Percentiles rank a stretch among this genome's conserved stretches.
phyloP scores from a whole-genome alignment of 92 coral and sea anemone species.

The Pocillopora meandrina region DNA sequence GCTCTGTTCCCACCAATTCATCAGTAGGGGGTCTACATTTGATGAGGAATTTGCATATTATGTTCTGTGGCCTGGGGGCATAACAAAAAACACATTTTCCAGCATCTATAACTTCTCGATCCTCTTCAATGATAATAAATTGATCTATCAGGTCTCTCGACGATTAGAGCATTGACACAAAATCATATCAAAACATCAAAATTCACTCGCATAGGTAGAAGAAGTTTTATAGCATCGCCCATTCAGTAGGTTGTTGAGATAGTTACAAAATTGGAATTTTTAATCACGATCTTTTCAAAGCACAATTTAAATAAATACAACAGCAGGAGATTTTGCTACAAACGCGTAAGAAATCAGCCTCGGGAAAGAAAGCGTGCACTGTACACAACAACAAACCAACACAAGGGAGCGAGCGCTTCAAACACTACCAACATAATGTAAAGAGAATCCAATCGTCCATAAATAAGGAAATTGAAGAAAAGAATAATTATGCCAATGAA shows the following conservation, averaged over 20 bases:
- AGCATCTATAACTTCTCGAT: slow-evolving; percentile 12
- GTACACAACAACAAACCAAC: neutral
- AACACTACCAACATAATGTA: neutral
- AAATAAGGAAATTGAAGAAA: slow-evolving; percentile 27
- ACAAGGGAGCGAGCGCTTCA: neutral
- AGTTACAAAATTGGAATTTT: slow-evolving; percentile 29
- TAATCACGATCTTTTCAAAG: slow-evolving; percentile 18
- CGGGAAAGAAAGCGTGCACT: neutral
- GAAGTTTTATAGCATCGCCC: neutral
- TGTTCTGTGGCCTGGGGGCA: slow-evolving; percentile 44
- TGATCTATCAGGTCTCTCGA: slow-evolving; percentile 1
- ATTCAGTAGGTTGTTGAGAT: neutral
- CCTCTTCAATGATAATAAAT: slow-evolving; percentile 25
- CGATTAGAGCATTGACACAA: slow-evolving; percentile 10
- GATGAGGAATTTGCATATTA: slow-evolving; percentile 33
- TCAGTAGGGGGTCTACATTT: slow-evolving; percentile 35
- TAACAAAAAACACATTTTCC: slow-evolving; percentile 34
- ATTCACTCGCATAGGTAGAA: too few relatives aligned
- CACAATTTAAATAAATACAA: slow-evolving; percentile 31
- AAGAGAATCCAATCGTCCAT: slow-evolving; percentile 34
- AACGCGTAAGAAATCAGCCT: slow-evolving; percentile 21
- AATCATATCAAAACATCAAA: slow-evolving; percentile 1
- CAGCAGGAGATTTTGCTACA: slow-evolving; percentile 39
- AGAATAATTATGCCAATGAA: slow-evolving; percentile 36
- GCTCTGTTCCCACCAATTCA: slow-evolving; percentile 36